Evolutionary conservation across 2,113 vertebrate genomes (phyloP), one percentile per base, ranked within the genome.

Genomic region (Melanostigma gelatinosum): DNA sequence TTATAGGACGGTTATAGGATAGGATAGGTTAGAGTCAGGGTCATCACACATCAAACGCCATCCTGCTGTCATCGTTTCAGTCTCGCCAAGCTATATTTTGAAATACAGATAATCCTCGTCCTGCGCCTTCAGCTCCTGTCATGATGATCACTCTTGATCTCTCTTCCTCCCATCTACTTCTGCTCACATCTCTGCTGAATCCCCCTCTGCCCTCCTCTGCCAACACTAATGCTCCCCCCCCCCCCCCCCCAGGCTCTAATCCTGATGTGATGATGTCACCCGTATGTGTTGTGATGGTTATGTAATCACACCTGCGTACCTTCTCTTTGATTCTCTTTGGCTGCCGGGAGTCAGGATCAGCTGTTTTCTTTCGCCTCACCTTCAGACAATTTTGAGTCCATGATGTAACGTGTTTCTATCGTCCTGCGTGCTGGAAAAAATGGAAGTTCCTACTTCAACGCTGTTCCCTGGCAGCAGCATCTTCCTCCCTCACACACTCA

Each of bases 381-480:
- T 66, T 87, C 64, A 29, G 54, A 84, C 66, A 55, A 44, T 78
- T 85, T 64, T 34, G 52, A 18, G 32, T 67, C 74, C 72, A 75
- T 68, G 50, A 57, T 79, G 71, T 15, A 34, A 61, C 1, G 11
- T 34, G 29, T 66, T 83, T 50, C 68, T 40, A 52, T 82, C 58
- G 38, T 68, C 27, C 13, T 4, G 12, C 4, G 8, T 77, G 55
- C 77, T 66, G 75, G 46, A 58, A 76, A 77, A 69, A 55, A 89
- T 50, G 38, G 83, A 81, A 13, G 42, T 36, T 58, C 74, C 67
- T 79, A 22, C 64, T 84, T 72, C 70, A 83, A 15, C 16, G n/a
- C 86, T 90, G 94, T 94, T 93, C 84, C 95, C 91, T 91, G 93
- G 95, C 95, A 95, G 95, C 94, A 89, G 89, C 94, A 94, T 94